These are phyloP conservation scores for Lypha dubia DNA, from an alignment of 2,888 invertebrate species.

Conservation along the genomic window DNA sequence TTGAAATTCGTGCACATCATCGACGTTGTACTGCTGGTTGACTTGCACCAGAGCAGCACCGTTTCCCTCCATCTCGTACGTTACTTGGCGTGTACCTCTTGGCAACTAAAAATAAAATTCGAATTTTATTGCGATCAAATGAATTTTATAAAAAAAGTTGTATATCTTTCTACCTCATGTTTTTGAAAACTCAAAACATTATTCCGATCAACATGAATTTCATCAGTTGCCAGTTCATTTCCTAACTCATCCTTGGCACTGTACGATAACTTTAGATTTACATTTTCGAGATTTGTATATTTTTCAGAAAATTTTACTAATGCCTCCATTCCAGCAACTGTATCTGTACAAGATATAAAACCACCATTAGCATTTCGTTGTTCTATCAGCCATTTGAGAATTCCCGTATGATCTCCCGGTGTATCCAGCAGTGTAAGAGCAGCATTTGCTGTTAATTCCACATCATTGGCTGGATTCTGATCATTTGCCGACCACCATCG, in stretches of 20 bases:
- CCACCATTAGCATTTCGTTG: slow-evolving; percentile 87
- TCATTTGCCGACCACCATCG: slow-evolving; percentile 88
- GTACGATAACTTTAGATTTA: slow-evolving; percentile 30
- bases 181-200: slow-evolving; percentile 92
- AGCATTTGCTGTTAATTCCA: slow-evolving; percentile 94
- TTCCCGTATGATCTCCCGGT: slow-evolving; percentile 82
- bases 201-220: slow-evolving; percentile 85
- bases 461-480: slow-evolving; percentile 85
- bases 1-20: slow-evolving; percentile 92
- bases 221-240: slow-evolving; percentile 27
- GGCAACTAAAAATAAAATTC: slow-evolving; percentile 38
- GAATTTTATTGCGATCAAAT: neutral
- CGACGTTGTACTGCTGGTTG: slow-evolving; percentile 90
- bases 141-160: neutral
- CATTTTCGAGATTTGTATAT: slow-evolving; percentile 79
- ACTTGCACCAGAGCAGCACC: slow-evolving; percentile 91
- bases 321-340: slow-evolving; percentile 88
- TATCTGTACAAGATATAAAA: slow-evolving; percentile 89
- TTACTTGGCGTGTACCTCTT: slow-evolving; percentile 85
- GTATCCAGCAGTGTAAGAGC: slow-evolving; percentile 86
- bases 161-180: slow-evolving; percentile 85
- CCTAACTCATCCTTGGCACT: slow-evolving; percentile 31
- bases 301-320: slow-evolving; percentile 86
- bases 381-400: slow-evolving; percentile 88
- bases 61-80: slow-evolving; percentile 89